Conservation (phyloP, 2,797 vertebrate species). For the Melanotaenia parkinsoni region DNA sequence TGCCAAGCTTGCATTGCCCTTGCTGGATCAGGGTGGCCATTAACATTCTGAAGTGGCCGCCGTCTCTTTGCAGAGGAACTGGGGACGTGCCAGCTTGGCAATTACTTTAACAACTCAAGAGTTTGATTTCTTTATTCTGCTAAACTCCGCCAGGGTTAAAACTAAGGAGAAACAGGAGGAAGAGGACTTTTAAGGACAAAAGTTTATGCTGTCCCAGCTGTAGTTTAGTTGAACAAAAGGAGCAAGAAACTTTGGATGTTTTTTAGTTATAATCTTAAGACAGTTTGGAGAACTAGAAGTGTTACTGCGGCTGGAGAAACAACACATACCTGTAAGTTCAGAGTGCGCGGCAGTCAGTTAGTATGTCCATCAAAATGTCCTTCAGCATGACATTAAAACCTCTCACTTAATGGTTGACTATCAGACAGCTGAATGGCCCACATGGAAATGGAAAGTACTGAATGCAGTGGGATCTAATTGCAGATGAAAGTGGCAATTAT, state of each 20-base stretch:
- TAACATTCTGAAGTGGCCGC: slow-evolving; percentile 77
- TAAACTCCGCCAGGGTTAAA: slow-evolving; percentile 61
- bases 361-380: slow-evolving; percentile 44
- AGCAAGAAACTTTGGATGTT: slow-evolving; percentile 12
- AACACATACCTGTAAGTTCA: slow-evolving; percentile 7
- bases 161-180: slow-evolving; percentile 49
- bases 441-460: slow-evolving; percentile 54
- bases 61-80: slow-evolving; percentile 68
- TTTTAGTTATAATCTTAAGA: background rate
- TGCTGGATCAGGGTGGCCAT: slow-evolving; percentile 67
- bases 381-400: slow-evolving; percentile 55
- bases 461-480: slow-evolving; percentile 69
- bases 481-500: slow-evolving; percentile 77
- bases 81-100: slow-evolving; percentile 79
- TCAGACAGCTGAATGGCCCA: slow-evolving; percentile 58
- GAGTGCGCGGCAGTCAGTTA: slow-evolving; percentile 9
- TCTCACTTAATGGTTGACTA: slow-evolving; percentile 48
- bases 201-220: slow-evolving; percentile 38
- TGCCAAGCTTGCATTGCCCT: slow-evolving; percentile 65
- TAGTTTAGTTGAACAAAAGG: slow-evolving; percentile 4
- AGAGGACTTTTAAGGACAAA: slow-evolving; percentile 58
- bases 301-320: background rate
- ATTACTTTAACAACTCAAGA: slow-evolving; percentile 80
- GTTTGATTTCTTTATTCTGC: slow-evolving; percentile 75
- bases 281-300: background rate